These are phyloP conservation scores for Perodicticus potto DNA, from an alignment of 2,797 vertebrate species.

Conservation along the genomic window DNA sequence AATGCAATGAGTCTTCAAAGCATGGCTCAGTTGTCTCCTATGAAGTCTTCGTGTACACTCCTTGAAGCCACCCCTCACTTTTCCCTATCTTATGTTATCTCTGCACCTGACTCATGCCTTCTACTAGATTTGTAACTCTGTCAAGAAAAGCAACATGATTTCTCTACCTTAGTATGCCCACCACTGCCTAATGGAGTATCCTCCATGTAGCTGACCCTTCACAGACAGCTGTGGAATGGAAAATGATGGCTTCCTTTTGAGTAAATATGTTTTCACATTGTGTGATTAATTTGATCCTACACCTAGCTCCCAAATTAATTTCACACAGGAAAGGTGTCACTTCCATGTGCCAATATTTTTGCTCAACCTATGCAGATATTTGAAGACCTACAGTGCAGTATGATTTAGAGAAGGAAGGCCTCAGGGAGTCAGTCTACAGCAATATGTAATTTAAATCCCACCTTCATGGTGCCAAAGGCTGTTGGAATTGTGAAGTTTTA, in stretches of 20 bases:
- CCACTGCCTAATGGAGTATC: background rate
- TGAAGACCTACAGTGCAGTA: slow-evolving; percentile 63
- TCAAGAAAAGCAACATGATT: background rate
- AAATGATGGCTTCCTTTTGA: slow-evolving; percentile 22
- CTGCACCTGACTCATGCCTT: background rate
- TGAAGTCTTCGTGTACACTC: background rate
- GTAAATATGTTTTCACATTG: background rate
- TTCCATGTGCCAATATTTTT: slow-evolving; percentile 61
- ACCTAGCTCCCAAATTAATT: slow-evolving; percentile 41
- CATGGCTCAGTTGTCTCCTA: background rate
- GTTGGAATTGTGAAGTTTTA: slow-evolving; percentile 49
- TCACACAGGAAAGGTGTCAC: slow-evolving; percentile 48
- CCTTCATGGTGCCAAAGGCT: slow-evolving; percentile 48
- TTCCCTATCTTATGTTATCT: background rate
- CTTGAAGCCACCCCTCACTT: background rate
- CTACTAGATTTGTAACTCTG: background rate
- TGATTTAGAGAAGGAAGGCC: slow-evolving; percentile 70
- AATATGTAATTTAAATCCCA: slow-evolving; percentile 73
- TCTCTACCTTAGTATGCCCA: background rate
- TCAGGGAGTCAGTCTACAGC: slow-evolving; percentile 11
- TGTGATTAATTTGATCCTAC: slow-evolving; percentile 63
- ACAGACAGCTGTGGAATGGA: background rate
- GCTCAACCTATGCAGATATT: slow-evolving; percentile 61
- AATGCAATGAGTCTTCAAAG: background rate
- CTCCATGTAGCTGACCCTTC: background rate